These are phyloP conservation scores for Peribatodes rhomboidaria DNA, from an alignment of 2,888 invertebrate species.

Conservation along the genomic window DNA sequence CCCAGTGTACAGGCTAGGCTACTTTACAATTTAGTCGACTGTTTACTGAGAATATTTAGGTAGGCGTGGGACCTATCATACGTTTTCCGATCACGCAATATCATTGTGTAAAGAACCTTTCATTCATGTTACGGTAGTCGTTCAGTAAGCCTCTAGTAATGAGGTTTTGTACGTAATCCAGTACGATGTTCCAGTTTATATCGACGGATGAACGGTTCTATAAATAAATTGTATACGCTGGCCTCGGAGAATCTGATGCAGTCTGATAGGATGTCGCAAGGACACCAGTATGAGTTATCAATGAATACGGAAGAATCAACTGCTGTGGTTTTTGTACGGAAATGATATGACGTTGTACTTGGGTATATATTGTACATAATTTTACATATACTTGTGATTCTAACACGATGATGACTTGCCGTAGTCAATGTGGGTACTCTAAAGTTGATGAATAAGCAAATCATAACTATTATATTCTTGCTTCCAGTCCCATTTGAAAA, in stretches of 20 bases:
- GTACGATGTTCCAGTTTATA: conserved; percentile 10
- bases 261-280: conserved; percentile 12
- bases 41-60: conserved; percentile 20
- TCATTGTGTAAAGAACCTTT: conserved; percentile 19
- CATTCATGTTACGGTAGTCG: conserved; percentile 20
- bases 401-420: not conserved
- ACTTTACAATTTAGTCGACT: conserved; percentile 15
- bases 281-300: conserved; percentile 13
- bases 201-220: not conserved
- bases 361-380: not conserved
- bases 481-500: not conserved
- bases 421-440: not conserved
- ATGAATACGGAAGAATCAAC: conserved; percentile 26
- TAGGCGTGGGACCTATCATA: conserved; percentile 16
- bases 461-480: not conserved
- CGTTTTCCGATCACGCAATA: conserved; percentile 24
- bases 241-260: not conserved
- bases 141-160: conserved; percentile 15
- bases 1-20: not conserved
- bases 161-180: conserved; percentile 16
- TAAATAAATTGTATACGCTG: conserved; percentile 2
- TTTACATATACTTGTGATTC: not conserved
- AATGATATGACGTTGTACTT: not conserved
- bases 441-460: not conserved
- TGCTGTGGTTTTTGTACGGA: not conserved